phyloP scores from a whole-genome alignment of 2,113 vertebrate species.

The Oreotrochilus melanogaster region DNA sequence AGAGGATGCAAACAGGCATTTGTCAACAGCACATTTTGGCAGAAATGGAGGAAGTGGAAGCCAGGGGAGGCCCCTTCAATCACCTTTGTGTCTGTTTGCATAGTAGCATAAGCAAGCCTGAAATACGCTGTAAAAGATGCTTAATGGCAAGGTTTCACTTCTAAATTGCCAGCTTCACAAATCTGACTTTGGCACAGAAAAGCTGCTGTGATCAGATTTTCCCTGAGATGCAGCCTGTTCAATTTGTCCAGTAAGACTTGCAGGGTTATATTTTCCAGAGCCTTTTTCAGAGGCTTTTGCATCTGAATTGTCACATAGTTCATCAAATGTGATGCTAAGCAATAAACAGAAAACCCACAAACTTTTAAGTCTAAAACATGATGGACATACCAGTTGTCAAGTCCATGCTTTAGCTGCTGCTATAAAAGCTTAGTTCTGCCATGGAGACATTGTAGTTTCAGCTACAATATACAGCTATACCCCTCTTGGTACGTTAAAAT shows the following conservation, averaged over 20 bases:
- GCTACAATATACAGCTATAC: neutral
- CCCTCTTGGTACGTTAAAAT: neutral
- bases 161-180: neutral
- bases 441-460: neutral
- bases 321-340: neutral
- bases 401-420: neutral
- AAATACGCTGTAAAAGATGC: neutral
- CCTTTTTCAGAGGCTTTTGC: neutral
- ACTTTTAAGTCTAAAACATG: neutral
- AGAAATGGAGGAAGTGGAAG: neutral
- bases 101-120: neutral
- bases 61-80: neutral
- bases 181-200: constrained; percentile 1
- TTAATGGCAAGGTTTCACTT: neutral
- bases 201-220: neutral
- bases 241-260: neutral
- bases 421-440: neutral
- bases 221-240: neutral
- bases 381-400: neutral
- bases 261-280: neutral
- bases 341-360: neutral
- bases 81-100: neutral
- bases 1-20: neutral
- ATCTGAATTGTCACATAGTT: neutral
- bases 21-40: neutral